These are phyloP conservation scores for Diadema setosum DNA, from an alignment of 35 echinoderm and acorn worm genomes.

Conservation along the genomic window DNA sequence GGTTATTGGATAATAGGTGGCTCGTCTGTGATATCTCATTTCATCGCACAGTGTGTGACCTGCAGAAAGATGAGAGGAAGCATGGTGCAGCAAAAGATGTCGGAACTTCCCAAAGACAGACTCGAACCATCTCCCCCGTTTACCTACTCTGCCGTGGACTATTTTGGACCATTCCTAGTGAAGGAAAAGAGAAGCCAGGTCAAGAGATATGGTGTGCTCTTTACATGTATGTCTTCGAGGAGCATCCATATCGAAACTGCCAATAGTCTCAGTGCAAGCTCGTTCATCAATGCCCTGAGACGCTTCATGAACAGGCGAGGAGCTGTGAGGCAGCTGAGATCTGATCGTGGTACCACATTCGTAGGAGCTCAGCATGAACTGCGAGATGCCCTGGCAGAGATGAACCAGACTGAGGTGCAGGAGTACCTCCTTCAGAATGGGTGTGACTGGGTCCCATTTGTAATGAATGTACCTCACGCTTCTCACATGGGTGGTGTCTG, in stretches of 20 bases:
- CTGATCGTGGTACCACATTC: conserved; percentile 49
- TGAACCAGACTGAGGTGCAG: background rate
- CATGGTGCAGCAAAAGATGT: too few relatives aligned
- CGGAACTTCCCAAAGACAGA: too few relatives aligned
- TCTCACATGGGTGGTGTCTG: too few relatives aligned
- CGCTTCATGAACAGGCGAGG: background rate
- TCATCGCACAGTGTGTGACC: too few relatives aligned
- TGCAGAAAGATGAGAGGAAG: too few relatives aligned
- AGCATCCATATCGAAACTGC: conserved; percentile 1
- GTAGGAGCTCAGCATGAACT: conserved; percentile 11
- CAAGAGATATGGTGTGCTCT: conserved; percentile 32
- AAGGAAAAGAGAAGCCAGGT: too few relatives aligned
- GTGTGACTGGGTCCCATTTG: too few relatives aligned
- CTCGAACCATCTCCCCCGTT: conserved; percentile 40
- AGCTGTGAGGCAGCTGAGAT: background rate
- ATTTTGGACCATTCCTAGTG: too few relatives aligned
- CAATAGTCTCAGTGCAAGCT: conserved; percentile 16
- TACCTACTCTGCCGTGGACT: conserved; percentile 70
- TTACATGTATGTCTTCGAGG: conserved; percentile 64
- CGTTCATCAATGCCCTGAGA: conserved; percentile 18
- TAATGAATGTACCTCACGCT: too few relatives aligned
- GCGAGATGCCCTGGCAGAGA: conserved; percentile 24
- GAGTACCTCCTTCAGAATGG: too few relatives aligned
- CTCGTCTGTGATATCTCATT: too few relatives aligned
- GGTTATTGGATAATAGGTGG: too few relatives aligned